A percentile compares a stretch with the other conserved stretches of the same genome.
Conservation (phyloP, 2,888 invertebrate genomes). For the Cactoblastis cactorum region DNA sequence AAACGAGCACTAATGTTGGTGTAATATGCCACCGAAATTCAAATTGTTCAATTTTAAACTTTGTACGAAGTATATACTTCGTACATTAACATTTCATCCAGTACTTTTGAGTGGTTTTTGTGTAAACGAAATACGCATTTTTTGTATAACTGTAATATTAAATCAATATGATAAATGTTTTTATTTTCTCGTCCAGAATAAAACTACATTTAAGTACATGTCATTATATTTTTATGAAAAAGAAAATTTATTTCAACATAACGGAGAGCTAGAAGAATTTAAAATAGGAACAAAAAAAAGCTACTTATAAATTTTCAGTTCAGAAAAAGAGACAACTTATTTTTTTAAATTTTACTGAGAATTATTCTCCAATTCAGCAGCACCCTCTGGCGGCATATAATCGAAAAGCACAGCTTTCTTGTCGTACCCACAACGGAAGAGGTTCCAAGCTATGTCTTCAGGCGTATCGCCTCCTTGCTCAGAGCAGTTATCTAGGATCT, state of each 20-base stretch:
- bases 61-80: no score
- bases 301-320: not conserved
- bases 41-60: no score
- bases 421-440: slow-evolving; percentile 66
- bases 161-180: no score
- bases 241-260: not conserved
- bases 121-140: no score
- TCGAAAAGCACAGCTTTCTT: slow-evolving; percentile 60
- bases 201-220: slow-evolving; percentile 7
- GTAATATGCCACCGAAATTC: no score
- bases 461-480: slow-evolving; percentile 54
- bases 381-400: slow-evolving; percentile 46
- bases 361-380: slow-evolving; percentile 28
- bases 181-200: not conserved
- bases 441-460: slow-evolving; percentile 64
- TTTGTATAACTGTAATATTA: no score
- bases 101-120: no score
- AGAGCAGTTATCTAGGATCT: slow-evolving; percentile 61
- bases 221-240: slow-evolving; percentile 8
- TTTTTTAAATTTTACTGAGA: slow-evolving; percentile 20
- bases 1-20: no score
- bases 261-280: not conserved
- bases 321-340: not conserved
- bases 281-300: not conserved
- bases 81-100: no score